These are phyloP conservation scores for Diadema setosum DNA, from an alignment of 35 echinoderm and acorn worm genomes.

Conservation along the genomic window DNA sequence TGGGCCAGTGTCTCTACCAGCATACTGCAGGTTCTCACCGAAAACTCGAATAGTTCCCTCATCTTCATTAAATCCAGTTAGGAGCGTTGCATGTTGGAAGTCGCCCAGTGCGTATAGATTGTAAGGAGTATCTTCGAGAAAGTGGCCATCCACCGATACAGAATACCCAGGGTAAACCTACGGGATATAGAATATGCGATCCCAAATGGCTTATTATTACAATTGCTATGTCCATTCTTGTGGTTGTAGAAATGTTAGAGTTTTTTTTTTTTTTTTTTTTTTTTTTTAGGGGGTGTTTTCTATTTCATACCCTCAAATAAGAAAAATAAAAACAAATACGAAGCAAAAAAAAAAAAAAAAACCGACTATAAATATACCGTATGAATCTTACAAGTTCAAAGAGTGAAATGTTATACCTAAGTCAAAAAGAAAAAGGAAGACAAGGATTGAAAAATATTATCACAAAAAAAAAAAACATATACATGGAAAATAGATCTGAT, in stretches of 20 bases:
- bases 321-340: neutral
- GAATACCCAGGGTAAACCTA: neutral
- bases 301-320: neutral
- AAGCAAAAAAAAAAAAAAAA: neutral
- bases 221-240: neutral
- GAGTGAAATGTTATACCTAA: neutral
- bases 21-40: conserved; percentile 8
- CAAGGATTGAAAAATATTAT: neutral
- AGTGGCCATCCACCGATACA: conserved; percentile 21
- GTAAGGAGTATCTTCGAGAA: conserved; percentile 21
- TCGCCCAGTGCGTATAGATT: conserved; percentile 8
- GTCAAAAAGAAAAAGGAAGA: neutral
- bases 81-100: neutral
- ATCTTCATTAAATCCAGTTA: conserved; percentile 41
- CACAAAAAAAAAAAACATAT: neutral
- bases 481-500: too few species aligned
- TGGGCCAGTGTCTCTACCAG: neutral
- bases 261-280: neutral
- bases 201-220: neutral
- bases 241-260: neutral
- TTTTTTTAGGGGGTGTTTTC: neutral
- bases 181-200: neutral
- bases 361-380: neutral
- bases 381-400: neutral
- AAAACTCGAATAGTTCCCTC: conserved; percentile 16